Percentiles rank a stretch among this genome's conserved stretches.
Evolutionary conservation across 2,888 invertebrate species (phyloP).

Genomic region (Macrosiphum euphorbiae): DNA sequence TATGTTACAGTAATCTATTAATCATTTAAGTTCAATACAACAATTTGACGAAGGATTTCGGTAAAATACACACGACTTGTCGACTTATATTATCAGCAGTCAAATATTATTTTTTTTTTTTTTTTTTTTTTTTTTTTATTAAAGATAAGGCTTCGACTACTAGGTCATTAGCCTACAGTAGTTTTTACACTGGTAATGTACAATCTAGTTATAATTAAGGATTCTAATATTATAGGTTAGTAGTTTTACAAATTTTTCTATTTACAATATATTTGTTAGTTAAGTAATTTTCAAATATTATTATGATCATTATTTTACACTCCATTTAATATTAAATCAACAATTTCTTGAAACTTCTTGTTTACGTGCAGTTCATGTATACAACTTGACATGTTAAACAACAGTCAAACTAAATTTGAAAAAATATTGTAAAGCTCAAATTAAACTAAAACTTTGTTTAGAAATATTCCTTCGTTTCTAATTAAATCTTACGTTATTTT

Average conservation of each 20-base stretch:
- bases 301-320: background rate
- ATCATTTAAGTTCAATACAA: background rate
- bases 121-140: too few relatives aligned
- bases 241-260: too few relatives aligned
- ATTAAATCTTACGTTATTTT: conserved; percentile 53
- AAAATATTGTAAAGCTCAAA: background rate
- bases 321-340: background rate
- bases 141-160: too few relatives aligned
- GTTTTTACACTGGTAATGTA: too few relatives aligned
- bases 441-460: conserved; percentile 39
- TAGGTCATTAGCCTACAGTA: too few relatives aligned
- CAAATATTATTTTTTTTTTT: background rate
- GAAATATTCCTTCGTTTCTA: conserved; percentile 30
- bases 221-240: too few relatives aligned
- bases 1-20: conserved; percentile 36
- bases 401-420: background rate
- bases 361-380: background rate
- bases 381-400: background rate
- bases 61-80: background rate
- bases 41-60: background rate
- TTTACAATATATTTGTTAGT: too few relatives aligned
- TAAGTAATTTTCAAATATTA: background rate
- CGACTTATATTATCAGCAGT: background rate
- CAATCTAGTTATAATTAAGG: too few relatives aligned
- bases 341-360: background rate